Evolutionary conservation across 2,797 vertebrate species (phyloP).

Genomic region (Artibeus jamaicensis): DNA sequence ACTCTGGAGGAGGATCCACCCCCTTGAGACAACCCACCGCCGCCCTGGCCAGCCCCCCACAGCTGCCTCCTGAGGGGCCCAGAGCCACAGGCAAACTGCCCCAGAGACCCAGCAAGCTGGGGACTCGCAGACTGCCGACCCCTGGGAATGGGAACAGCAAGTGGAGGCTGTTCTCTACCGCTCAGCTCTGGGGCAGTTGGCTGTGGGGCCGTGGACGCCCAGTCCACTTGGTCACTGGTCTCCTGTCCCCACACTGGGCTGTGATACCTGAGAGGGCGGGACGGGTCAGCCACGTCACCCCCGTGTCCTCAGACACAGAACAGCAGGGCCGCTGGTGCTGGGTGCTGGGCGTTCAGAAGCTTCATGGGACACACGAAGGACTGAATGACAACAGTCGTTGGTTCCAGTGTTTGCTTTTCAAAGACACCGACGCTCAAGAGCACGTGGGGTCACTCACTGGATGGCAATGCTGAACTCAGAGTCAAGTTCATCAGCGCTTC

Average conservation of each 20-base stretch:
- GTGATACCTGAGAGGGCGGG: too few relatives aligned
- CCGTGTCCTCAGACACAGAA: background rate
- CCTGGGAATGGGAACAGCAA: background rate
- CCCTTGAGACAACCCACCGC: too few relatives aligned
- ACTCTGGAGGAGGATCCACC: background rate
- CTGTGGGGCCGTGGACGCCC: background rate
- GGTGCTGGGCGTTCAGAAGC: rapidly evolving
- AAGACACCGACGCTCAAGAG: background rate
- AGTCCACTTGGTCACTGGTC: background rate
- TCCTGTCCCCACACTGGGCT: background rate
- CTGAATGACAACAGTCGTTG: background rate
- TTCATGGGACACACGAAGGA: background rate
- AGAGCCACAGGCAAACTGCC: too few relatives aligned
- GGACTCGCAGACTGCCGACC: background rate
- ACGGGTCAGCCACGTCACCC: background rate
- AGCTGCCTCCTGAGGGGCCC: too few relatives aligned
- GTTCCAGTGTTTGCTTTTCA: background rate
- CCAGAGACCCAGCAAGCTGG: too few relatives aligned
- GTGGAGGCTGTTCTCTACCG: background rate
- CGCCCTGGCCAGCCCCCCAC: too few relatives aligned
- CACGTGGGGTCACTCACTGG: background rate
- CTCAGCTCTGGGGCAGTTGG: background rate
- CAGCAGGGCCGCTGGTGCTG: background rate
- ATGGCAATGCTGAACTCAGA: too few relatives aligned
- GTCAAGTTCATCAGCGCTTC: too few relatives aligned